Evolutionary conservation across 2,888 invertebrate species (phyloP), one percentile per base, ranked within the genome.

Genomic region (Ethmia dodecea): DNA sequence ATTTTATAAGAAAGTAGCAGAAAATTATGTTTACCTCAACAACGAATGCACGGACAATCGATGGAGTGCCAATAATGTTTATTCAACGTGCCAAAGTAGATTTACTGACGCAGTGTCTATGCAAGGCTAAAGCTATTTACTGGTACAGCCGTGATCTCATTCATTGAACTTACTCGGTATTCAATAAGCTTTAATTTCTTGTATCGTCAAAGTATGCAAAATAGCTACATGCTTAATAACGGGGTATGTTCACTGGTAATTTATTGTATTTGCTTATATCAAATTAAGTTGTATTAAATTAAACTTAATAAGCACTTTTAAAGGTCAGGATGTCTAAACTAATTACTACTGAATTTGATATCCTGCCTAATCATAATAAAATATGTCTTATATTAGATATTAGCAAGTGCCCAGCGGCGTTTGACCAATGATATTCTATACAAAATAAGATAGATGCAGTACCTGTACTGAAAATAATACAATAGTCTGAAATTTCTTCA

Each of bases 111-210:
- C 63, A 60, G 67, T 70, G 63, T 62, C 55, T 55, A 49, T 55
- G 49, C 74, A 74, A 75, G 76, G 74, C 63, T 70, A 52, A 57
- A 67, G 47, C 60, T 51, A 68, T 75, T 73, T 67, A 60, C 35
- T 38, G 31, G 13, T 11, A 59, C 52, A 62, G 55, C 50, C 57
- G 54, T 70, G 69, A 65, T 73, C 63, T 62, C 61, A 66, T 65
- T 70, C 50, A 48, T 53, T 60, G 49, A 49, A 54, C 45, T 48
- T 55, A 40, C 41, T 40, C 28, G 31, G 15, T 15, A 38, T 34
- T 31, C 33, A 33, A 37, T 33, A 34, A 33, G 33, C 38, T 28
- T 28, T 15, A 29, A 22, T 13, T 28, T 31, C 20, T 31, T 30
- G 33, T 22, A 29, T 28, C 16, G 20, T 31, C 33, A 25, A 37